Conservation (phyloP, 2,797 vertebrate genomes). For the Cynopterus sphinx region DNA sequence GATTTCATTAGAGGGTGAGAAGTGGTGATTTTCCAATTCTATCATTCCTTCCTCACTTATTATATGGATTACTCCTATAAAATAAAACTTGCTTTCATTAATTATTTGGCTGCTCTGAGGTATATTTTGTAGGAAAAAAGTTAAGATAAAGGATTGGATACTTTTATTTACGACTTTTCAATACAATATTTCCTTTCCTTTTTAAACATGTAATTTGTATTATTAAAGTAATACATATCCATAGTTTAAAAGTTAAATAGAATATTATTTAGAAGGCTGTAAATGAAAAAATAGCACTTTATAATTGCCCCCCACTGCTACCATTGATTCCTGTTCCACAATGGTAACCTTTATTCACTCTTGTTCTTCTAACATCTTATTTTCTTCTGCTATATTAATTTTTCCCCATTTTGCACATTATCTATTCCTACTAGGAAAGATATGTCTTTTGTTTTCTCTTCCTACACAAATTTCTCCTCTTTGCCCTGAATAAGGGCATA, state of each 20-base stretch:
- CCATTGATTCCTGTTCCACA: not conserved
- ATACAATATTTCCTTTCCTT: not conserved
- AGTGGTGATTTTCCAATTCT: not conserved
- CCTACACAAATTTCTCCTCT: not conserved
- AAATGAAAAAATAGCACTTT: not conserved
- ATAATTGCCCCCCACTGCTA: not conserved
- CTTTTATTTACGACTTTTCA: not conserved
- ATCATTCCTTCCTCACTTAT: not conserved
- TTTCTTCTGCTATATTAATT: not conserved
- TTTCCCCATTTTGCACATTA: not conserved
- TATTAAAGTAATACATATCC: not conserved
- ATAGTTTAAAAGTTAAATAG: not conserved
- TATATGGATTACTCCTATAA: not conserved
- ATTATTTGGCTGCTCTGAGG: not conserved
- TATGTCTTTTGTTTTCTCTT: not conserved
- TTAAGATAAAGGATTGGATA: constrained; percentile 18
- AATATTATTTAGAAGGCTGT: not conserved
- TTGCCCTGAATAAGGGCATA: not conserved
- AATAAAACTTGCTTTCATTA: constrained; percentile 17
- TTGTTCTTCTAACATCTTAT: not conserved
- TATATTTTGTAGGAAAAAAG: constrained; percentile 26
- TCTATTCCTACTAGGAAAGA: not conserved
- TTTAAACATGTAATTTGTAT: not conserved
- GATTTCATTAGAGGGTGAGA: constrained; percentile 31
- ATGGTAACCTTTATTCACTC: not conserved